Conservation (phyloP, 2,888 invertebrate genomes). For the Catonia carolina region DNA sequence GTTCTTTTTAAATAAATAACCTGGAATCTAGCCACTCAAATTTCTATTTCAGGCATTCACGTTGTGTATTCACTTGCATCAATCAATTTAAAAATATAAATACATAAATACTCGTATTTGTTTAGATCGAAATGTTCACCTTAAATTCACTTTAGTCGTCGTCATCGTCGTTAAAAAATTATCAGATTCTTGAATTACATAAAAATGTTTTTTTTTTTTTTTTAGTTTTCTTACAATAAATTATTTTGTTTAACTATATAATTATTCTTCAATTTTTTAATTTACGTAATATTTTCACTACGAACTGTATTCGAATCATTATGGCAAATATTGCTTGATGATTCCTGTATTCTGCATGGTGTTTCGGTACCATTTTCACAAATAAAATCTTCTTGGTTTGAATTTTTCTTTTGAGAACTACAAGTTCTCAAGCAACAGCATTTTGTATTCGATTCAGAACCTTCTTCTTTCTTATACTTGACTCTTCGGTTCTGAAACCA, state of each 20-base stretch:
- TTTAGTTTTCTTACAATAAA: no score
- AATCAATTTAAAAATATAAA: no score
- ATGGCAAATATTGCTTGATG: not conserved
- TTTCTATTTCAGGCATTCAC: no score
- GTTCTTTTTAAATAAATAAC: no score
- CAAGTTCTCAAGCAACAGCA: constrained; percentile 24
- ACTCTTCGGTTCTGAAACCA: constrained; percentile 94
- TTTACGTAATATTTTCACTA: not conserved
- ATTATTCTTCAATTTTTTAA: not conserved
- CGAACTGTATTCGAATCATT: not conserved
- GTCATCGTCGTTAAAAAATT: no score
- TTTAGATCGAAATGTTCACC: no score
- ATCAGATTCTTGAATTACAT: no score
- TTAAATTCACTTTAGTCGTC: no score
- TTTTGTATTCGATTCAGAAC: constrained; percentile 4
- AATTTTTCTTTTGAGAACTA: not conserved
- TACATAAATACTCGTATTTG: no score
- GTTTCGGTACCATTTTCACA: not conserved
- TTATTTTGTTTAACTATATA: not conserved
- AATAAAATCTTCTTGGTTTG: not conserved
- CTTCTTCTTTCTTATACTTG: constrained; percentile 78
- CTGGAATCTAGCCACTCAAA: no score
- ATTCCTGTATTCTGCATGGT: not conserved
- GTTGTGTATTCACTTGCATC: no score
- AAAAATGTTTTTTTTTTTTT: no score